phyloP scores from a whole-genome alignment of 2,888 invertebrate genomes.

The Hypsopygia costalis region DNA sequence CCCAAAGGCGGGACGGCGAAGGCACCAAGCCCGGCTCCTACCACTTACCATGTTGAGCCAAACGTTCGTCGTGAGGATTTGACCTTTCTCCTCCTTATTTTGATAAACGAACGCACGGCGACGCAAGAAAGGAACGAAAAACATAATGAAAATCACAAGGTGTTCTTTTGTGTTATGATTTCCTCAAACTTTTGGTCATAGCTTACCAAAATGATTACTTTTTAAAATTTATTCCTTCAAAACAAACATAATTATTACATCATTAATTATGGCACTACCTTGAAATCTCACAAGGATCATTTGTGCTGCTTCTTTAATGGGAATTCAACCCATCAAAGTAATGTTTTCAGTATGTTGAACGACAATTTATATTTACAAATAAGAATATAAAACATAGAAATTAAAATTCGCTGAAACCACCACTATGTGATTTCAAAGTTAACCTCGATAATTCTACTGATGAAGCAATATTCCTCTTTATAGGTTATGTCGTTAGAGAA shows the following conservation, averaged over 20 bases:
- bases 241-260: too few relatives aligned
- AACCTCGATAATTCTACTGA: constrained; percentile 32
- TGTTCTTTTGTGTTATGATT: constrained; percentile 14
- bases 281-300: too few relatives aligned
- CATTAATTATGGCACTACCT: too few relatives aligned
- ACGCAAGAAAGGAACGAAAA: constrained; percentile 77
- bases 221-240: too few relatives aligned
- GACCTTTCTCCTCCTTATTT: constrained; percentile 98
- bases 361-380: too few relatives aligned
- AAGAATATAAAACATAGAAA: neutral
- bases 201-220: constrained; percentile 2
- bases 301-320: constrained; percentile 8
- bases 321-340: constrained; percentile 14
- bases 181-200: too few relatives aligned
- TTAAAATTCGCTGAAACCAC: constrained; percentile 23
- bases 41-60: constrained; percentile 99
- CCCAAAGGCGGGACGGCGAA: constrained; percentile 56
- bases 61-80: constrained; percentile 98
- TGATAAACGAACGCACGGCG: constrained; percentile 82
- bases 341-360: too few relatives aligned
- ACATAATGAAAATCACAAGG: constrained; percentile 59
- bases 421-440: constrained; percentile 39
- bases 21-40: constrained; percentile 71
- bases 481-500: constrained; percentile 37
- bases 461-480: constrained; percentile 34